Percentiles rank a stretch among this genome's conserved stretches.
Evolutionary conservation across 2,113 vertebrate species (phyloP).

Genomic region (Egretta garzetta): DNA sequence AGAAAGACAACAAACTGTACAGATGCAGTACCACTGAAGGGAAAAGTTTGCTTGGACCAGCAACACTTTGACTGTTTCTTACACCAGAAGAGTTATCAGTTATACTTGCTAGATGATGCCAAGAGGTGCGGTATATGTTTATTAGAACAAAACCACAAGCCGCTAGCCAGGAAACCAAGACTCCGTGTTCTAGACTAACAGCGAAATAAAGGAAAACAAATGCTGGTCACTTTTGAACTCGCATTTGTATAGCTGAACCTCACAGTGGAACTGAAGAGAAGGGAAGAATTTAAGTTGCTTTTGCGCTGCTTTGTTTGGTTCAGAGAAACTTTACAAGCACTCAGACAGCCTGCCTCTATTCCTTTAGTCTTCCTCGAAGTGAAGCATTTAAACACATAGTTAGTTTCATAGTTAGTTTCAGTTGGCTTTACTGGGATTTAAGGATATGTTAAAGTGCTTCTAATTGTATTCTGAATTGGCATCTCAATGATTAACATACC

Average conservation of each 20-base stretch:
- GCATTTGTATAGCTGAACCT: neutral
- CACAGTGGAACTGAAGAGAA: accelerated
- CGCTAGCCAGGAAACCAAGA: neutral
- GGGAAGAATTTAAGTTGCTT: neutral
- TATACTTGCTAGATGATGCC: neutral
- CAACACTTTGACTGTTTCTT: neutral
- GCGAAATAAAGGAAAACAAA: neutral
- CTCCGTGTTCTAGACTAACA: neutral
- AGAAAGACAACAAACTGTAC: neutral
- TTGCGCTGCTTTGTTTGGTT: neutral
- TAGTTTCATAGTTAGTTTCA: neutral
- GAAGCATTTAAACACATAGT: neutral
- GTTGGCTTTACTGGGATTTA: neutral
- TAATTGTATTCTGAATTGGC: neutral
- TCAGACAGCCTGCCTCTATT: neutral
- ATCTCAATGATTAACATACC: neutral
- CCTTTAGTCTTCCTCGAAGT: neutral
- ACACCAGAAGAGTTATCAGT: neutral
- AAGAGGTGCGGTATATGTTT: neutral
- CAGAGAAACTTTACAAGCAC: neutral
- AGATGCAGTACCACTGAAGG: neutral
- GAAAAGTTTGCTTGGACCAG: neutral
- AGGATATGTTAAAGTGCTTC: neutral
- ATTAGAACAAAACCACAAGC: neutral
- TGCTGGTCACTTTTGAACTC: neutral